Evolutionary conservation across 2,797 vertebrate species (phyloP), one percentile per base, ranked within the genome.

Genomic region (Gallinago nigripennis): DNA sequence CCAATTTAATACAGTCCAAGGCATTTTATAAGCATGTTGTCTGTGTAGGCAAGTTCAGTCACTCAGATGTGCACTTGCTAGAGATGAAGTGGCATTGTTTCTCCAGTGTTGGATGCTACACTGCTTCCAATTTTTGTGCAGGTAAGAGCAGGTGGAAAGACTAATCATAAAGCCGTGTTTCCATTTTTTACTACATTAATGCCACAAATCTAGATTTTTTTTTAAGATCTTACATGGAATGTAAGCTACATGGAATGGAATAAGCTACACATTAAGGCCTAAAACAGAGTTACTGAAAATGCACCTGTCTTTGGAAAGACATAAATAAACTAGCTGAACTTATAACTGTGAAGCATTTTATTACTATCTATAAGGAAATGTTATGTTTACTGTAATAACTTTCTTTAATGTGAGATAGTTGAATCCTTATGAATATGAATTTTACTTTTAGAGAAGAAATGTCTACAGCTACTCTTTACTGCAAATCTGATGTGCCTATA

Each of bases 41-140:
- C 91, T 95, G 61, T 53, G 33, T 57, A 84, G 68, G 57, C 86
- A 92, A 93, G 75, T 95, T 95, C 92, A 33, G 21, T 93, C 84
- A 78, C 39, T 85, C 96, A 86, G 25, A 31, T 27, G 21, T 73
- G 53, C 51, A 68, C 76, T 86, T 94, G 51, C 66, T 78, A 82
- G 87, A 95, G 88, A 86, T 82, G 75, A 97, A 97, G 50, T 92
- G 58, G 90, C 60, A 86, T 86, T 85, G 93, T 90, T 95, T 96
- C 89, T 95, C 70, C 71, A 92, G 65, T 91, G 93, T 92, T 95
- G 90, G 72, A 92, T 92, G 80, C 70, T 94, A 87, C 92, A 84
- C 51, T 86, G 58, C 76, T 91, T 90, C 20, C 65, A 58, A 37
- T 82, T 86, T 88, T 86, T 85, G 15, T 76, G 25, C 58, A 71